A percentile compares a stretch with the other conserved stretches of the same genome.
Evolutionary conservation across 2,797 vertebrate species (phyloP).

Genomic region (Aratinga solstitialis): DNA sequence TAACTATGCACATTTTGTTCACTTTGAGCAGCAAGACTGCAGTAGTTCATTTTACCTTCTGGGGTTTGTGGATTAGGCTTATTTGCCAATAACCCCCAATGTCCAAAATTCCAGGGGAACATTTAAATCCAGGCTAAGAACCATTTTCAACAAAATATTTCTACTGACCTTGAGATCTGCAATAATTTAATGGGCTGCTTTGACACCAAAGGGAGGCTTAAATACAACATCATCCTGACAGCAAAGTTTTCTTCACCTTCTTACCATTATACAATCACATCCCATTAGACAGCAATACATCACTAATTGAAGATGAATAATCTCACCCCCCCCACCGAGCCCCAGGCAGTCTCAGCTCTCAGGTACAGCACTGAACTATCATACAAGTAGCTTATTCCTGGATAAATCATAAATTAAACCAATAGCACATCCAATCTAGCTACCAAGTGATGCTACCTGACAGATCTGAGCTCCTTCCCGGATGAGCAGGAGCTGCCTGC

Average conservation of each 20-base stretch:
- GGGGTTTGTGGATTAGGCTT: not conserved
- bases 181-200: not conserved
- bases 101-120: not conserved
- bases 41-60: not conserved
- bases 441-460: not conserved
- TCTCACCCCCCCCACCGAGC: not conserved
- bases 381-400: not conserved
- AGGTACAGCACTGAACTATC: not conserved
- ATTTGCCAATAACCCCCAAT: not conserved
- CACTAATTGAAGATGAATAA: not conserved
- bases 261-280: not conserved
- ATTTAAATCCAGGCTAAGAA: not conserved
- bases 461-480: not conserved
- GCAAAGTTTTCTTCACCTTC: not conserved
- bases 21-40: not conserved
- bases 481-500: not conserved
- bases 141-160: not conserved
- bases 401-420: conserved; percentile 1
- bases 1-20: not conserved
- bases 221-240: not conserved
- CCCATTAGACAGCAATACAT: not conserved
- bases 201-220: not conserved
- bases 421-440: not conserved
- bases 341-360: not conserved
- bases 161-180: not conserved